Percentiles rank a stretch among this genome's conserved stretches.
Conservation (phyloP, 1,140 invertebrate genomes). For the Euwallacea fornicatus region DNA sequence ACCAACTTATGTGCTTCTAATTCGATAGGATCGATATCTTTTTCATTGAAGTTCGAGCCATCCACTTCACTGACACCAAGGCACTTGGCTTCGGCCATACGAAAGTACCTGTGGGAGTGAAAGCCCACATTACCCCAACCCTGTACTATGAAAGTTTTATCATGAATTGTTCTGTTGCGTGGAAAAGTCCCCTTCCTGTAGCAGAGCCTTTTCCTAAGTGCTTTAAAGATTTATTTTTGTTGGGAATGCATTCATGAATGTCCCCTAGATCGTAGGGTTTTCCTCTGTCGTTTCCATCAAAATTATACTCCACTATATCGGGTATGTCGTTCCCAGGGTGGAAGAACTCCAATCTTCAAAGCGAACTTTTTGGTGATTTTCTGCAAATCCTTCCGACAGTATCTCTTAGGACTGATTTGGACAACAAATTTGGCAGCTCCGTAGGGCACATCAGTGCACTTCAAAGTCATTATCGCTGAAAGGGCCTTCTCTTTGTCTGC, state of each 20-base stretch:
- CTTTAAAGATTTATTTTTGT: neutral
- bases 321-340: constrained; percentile 97
- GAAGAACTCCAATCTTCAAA: constrained; percentile 84
- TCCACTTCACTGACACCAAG: constrained; percentile 94
- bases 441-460: constrained; percentile 95
- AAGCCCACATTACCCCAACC: constrained; percentile 99
- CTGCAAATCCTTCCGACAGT: constrained; percentile 94
- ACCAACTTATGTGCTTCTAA: constrained; percentile 16
- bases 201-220: constrained; percentile 77
- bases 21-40: constrained; percentile 88
- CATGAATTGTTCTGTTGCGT: constrained; percentile 98
- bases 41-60: constrained; percentile 87
- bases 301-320: constrained; percentile 74
- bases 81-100: constrained; percentile 91
- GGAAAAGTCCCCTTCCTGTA: constrained; percentile 96
- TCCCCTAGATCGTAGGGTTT: constrained; percentile 94
- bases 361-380: constrained; percentile 97
- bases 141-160: constrained; percentile 97
- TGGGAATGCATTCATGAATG: constrained; percentile 76
- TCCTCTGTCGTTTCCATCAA: constrained; percentile 97
- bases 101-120: constrained; percentile 94
- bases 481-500: constrained; percentile 93
- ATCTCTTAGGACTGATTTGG: constrained; percentile 94
- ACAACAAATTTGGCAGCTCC: constrained; percentile 97
- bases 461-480: constrained; percentile 98